Conservation (phyloP, 2,113 vertebrate species). For the Callorhinus ursinus region DNA sequence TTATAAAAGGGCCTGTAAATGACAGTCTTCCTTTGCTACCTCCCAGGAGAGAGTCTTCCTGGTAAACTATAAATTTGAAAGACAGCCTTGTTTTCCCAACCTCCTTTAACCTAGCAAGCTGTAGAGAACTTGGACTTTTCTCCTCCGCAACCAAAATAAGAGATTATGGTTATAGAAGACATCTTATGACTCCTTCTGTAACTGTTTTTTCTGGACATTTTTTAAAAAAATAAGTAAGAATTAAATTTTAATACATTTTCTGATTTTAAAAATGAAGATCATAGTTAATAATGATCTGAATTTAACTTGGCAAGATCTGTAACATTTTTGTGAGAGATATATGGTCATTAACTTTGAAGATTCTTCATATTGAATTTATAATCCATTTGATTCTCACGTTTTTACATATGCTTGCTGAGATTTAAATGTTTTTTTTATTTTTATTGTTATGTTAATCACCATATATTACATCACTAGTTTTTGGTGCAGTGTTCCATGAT, state of each 20-base stretch:
- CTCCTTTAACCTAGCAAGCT: background rate
- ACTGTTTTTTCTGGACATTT: background rate
- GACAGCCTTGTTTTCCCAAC: background rate
- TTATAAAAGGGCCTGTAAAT: background rate
- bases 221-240: background rate
- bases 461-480: too few relatives aligned
- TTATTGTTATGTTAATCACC: too few relatives aligned
- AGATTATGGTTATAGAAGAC: background rate
- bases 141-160: background rate
- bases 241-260: conserved; percentile 8
- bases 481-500: too few relatives aligned
- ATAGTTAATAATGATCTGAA: background rate
- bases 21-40: background rate
- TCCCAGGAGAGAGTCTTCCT: background rate
- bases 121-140: background rate
- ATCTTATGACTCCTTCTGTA: background rate
- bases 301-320: conserved; percentile 1
- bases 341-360: background rate
- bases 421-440: too few relatives aligned
- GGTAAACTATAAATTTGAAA: background rate
- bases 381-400: background rate
- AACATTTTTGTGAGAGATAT: background rate
- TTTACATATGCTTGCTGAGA: background rate
- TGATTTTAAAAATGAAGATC: background rate
- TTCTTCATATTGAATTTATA: background rate